Evolutionary conservation across 1,140 invertebrate species (phyloP).

Genomic region (Aphis gossypii): DNA sequence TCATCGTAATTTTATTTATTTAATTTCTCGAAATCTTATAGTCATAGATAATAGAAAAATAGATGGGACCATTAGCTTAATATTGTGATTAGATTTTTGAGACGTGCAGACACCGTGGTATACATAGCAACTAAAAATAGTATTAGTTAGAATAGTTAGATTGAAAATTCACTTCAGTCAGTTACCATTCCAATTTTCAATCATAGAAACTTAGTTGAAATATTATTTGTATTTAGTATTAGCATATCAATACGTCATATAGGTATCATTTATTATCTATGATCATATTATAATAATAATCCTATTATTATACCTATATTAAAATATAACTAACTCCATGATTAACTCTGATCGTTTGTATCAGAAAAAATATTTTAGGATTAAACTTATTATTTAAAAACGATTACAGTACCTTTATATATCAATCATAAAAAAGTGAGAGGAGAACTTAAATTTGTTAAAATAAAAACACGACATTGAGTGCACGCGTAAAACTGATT

Average conservation of each 20-base stretch:
- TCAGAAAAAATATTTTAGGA: background rate
- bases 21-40: background rate
- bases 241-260: too few relatives aligned
- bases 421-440: background rate
- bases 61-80: background rate
- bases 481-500: background rate
- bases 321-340: too few relatives aligned
- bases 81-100: background rate
- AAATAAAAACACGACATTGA: constrained; percentile 35
- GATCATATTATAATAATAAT: background rate
- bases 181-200: background rate
- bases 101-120: background rate
- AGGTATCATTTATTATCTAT: background rate
- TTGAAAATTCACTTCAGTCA: background rate
- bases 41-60: background rate
- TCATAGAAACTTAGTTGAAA: background rate
- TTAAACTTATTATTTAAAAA: background rate
- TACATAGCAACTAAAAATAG: too few relatives aligned
- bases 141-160: background rate
- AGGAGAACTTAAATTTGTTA: constrained; percentile 18
- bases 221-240: background rate
- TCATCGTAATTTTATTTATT: too few relatives aligned
- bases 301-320: too few relatives aligned
- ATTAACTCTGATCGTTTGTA: background rate
- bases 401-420: background rate